phyloP scores from a whole-genome alignment of 2,797 vertebrate species.

The Anguilla anguilla region DNA sequence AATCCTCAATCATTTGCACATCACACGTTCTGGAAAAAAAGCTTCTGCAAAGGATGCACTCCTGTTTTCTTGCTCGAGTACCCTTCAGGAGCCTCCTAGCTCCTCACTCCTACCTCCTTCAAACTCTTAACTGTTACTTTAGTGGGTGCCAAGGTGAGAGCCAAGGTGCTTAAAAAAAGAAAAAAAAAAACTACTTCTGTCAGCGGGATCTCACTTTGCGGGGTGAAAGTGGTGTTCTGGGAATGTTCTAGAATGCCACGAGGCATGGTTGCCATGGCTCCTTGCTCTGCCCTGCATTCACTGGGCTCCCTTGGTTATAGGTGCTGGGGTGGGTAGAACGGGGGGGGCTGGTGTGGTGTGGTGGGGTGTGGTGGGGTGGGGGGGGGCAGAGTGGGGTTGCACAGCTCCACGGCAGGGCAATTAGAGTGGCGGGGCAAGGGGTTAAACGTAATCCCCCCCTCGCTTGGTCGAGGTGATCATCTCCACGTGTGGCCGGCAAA shows the following conservation, averaged over 20 bases:
- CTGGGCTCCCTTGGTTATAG: not conserved
- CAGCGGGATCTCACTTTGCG: not conserved
- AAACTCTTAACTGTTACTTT: conserved; percentile 6
- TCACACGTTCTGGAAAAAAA: too few relatives aligned
- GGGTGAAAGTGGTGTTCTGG: not conserved
- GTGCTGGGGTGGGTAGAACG: not conserved
- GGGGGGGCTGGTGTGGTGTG: not conserved
- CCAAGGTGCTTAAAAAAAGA: not conserved
- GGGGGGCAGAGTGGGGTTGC: not conserved
- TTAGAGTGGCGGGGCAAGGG: conserved; percentile 22
- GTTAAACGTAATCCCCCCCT: conserved; percentile 32
- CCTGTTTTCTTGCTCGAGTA: too few relatives aligned
- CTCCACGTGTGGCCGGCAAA: conserved; percentile 31
- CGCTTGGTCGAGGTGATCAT: conserved; percentile 25
- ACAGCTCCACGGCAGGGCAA: conserved; percentile 20
- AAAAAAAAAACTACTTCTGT: conserved; percentile 29
- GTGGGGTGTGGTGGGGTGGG: not conserved
- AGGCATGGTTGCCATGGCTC: conserved; percentile 1
- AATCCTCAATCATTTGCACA: too few relatives aligned
- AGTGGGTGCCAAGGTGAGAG: conserved; percentile 21
- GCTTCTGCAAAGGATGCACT: too few relatives aligned
- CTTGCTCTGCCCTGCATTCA: not conserved
- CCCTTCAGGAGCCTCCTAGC: too few relatives aligned
- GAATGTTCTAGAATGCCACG: conserved; percentile 22
- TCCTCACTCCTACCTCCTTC: too few relatives aligned